phyloP scores from a whole-genome alignment of 2,797 vertebrate genomes.

The Leuciscus waleckii region DNA sequence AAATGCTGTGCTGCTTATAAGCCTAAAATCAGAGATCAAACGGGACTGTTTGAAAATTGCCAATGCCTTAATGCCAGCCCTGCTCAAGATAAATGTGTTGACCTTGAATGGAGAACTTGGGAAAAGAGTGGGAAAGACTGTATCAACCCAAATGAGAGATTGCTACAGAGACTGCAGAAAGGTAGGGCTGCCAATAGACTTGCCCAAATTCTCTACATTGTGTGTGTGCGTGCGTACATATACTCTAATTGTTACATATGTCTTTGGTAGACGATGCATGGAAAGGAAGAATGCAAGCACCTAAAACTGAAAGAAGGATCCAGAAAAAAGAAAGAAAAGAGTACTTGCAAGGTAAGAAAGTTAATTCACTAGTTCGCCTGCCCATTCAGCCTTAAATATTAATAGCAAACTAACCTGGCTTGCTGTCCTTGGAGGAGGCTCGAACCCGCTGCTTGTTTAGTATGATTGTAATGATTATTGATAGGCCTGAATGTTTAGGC shows the following conservation, averaged over 20 bases:
- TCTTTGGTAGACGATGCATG: slow-evolving; percentile 65
- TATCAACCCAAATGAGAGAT: slow-evolving; percentile 54
- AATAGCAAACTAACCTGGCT: too few relatives aligned
- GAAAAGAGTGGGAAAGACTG: slow-evolving; percentile 69
- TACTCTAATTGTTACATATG: neutral
- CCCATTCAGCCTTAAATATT: too few relatives aligned
- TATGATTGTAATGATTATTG: too few relatives aligned
- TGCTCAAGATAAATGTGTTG: slow-evolving; percentile 57
- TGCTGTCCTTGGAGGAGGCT: too few relatives aligned
- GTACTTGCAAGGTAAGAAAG: slow-evolving; percentile 70
- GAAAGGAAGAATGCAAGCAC: slow-evolving; percentile 52
- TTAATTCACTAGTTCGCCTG: neutral
- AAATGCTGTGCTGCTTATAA: slow-evolving; percentile 48
- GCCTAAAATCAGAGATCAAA: slow-evolving; percentile 67
- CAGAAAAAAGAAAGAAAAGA: slow-evolving; percentile 68
- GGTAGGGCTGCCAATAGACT: slow-evolving; percentile 57
- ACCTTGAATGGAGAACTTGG: slow-evolving; percentile 58
- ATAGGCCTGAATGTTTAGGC: too few relatives aligned
- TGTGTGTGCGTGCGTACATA: neutral
- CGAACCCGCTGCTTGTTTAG: too few relatives aligned
- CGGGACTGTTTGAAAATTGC: slow-evolving; percentile 61
- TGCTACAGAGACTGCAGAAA: slow-evolving; percentile 60
- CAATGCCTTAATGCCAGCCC: slow-evolving; percentile 43
- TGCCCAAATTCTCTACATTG: neutral
- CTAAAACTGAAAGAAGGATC: slow-evolving; percentile 60